Conservation (phyloP, 2,888 invertebrate genomes). For the Silvanus unidentatus region DNA sequence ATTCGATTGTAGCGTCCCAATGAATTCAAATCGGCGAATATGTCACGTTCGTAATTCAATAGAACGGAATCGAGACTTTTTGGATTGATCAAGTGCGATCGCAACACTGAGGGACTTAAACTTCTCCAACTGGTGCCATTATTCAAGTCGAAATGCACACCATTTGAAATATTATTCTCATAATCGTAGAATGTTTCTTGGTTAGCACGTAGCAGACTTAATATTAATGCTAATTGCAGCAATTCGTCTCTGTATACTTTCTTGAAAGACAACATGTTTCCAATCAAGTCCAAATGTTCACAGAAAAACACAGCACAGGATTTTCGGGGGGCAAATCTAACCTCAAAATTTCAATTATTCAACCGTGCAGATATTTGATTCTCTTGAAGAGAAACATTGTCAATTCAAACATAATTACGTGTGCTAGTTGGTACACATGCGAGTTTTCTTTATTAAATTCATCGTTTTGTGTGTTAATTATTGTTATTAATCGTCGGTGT, state of each 20-base stretch:
- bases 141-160: constrained; percentile 49
- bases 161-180: constrained; percentile 47
- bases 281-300: too few relatives aligned
- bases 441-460: too few relatives aligned
- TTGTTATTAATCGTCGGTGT: too few relatives aligned
- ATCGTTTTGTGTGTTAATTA: too few relatives aligned
- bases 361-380: background rate
- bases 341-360: background rate
- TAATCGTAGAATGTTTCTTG: constrained; percentile 63
- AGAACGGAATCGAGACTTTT: constrained; percentile 67
- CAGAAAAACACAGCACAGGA: too few relatives aligned
- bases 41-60: constrained; percentile 64
- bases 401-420: too few relatives aligned
- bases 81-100: constrained; percentile 62
- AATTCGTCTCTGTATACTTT: constrained; percentile 78
- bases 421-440: too few relatives aligned
- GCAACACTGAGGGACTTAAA: constrained; percentile 53
- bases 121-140: constrained; percentile 66
- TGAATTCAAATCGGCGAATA: constrained; percentile 68
- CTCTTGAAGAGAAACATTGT: too few relatives aligned
- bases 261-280: constrained; percentile 81
- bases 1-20: constrained; percentile 57
- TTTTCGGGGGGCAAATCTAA: too few relatives aligned
- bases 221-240: constrained; percentile 71
- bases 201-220: constrained; percentile 73